Evolutionary conservation across 2,888 invertebrate species (phyloP).

Genomic region (Orthosia cruda): DNA sequence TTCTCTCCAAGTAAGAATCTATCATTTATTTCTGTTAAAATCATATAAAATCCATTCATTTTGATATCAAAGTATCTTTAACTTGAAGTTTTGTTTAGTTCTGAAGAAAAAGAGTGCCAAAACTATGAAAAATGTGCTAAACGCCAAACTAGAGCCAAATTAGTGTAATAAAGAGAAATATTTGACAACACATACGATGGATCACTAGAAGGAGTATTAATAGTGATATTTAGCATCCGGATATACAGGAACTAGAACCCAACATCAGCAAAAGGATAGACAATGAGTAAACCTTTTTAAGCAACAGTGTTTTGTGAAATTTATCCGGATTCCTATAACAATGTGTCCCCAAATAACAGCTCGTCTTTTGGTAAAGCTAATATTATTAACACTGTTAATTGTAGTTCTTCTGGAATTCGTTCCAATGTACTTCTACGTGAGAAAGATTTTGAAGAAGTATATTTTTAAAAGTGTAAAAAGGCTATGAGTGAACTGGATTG

Average conservation of each 20-base stretch:
- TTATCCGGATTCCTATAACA: neutral
- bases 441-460: slow-evolving; percentile 24
- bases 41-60: neutral
- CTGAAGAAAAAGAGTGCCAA: neutral
- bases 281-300: neutral
- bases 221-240: neutral
- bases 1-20: neutral
- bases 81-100: neutral
- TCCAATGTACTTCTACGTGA: slow-evolving; percentile 17
- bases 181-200: neutral
- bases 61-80: neutral
- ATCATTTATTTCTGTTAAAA: neutral
- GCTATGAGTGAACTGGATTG: no score
- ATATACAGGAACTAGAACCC: neutral
- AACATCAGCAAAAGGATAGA: neutral
- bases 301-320: neutral
- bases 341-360: slow-evolving; percentile 15
- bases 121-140: neutral
- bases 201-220: neutral
- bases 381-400: slow-evolving; percentile 11
- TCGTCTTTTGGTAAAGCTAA: slow-evolving; percentile 3
- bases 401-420: slow-evolving; percentile 7
- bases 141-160: neutral
- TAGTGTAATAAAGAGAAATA: neutral
- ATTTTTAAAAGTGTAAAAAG: neutral